phyloP scores from a whole-genome alignment of 1,140 invertebrate species.

The Gyrodactylus bullatarudis region DNA sequence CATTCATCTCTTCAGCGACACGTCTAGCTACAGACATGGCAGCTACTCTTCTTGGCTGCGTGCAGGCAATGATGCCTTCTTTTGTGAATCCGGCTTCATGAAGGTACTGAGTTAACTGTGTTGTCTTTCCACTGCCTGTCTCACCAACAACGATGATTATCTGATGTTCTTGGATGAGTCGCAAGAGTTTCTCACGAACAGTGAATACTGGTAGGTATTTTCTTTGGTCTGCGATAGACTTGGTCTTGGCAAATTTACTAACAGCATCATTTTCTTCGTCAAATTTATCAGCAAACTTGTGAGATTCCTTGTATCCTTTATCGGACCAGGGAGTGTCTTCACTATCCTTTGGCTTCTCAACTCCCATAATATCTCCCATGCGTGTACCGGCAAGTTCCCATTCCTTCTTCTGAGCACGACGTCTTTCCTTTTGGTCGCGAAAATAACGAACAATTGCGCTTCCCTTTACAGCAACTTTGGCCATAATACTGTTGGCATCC shows the following conservation, averaged over 20 bases:
- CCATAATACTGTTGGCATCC: conserved; percentile 92
- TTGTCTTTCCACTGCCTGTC: conserved; percentile 47
- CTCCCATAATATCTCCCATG: conserved; percentile 81
- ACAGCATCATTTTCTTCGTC: conserved; percentile 29
- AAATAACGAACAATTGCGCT: conserved; percentile 46
- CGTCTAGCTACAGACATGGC: conserved; percentile 97
- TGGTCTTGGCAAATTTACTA: conserved; percentile 57
- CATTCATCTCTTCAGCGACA: conserved; percentile 83
- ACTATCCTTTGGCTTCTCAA: conserved; percentile 35
- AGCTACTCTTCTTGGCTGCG: conserved; percentile 58
- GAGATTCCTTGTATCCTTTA: conserved; percentile 28
- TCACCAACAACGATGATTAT: conserved; percentile 86
- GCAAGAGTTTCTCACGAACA: conserved; percentile 14
- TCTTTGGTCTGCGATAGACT: conserved; percentile 49
- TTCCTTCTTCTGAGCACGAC: conserved; percentile 83
- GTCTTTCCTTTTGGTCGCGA: conserved; percentile 71
- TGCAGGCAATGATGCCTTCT: conserved; percentile 73
- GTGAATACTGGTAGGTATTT: conserved; percentile 66
- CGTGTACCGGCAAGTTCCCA: conserved; percentile 90
- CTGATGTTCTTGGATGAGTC: conserved; percentile 58
- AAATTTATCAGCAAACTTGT: conserved; percentile 87
- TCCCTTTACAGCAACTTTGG: conserved; percentile 71
- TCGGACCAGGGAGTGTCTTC: not conserved
- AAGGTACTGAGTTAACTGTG: conserved; percentile 30
- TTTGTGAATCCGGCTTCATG: conserved; percentile 83